Evolutionary conservation across 37 sponge, comb jelly and placozoan species (phyloP).

Genomic region (Cliona cf. orientalis): DNA sequence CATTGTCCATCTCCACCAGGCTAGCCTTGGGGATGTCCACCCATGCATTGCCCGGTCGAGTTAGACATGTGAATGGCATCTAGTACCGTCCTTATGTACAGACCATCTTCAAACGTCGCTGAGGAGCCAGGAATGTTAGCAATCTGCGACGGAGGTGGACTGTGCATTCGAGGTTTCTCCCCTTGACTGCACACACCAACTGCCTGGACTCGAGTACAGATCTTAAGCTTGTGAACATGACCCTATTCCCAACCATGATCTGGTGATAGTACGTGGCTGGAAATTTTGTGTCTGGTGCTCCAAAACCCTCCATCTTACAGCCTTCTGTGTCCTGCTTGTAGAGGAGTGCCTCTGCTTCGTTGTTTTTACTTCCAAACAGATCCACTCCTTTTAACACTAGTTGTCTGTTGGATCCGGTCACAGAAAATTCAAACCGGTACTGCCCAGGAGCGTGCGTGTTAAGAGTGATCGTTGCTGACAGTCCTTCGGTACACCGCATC

Average conservation of each 20-base stretch:
- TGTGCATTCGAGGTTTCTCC: not conserved
- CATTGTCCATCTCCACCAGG: not conserved
- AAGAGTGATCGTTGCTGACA: conserved; percentile 65
- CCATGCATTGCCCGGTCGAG: conserved; percentile 56
- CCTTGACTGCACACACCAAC: not conserved
- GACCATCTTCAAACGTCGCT: conserved; percentile 85
- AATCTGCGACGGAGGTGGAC: not conserved
- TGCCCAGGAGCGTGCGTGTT: conserved; percentile 45
- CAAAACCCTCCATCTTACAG: not conserved
- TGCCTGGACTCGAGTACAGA: not conserved
- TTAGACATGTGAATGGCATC: conserved; percentile 60
- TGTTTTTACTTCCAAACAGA: conserved; percentile 42
- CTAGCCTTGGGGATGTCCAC: conserved; percentile 41
- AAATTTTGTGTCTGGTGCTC: not conserved
- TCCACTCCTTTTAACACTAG: conserved; percentile 53
- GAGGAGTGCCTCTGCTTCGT: conserved; percentile 31
- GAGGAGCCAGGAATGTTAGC: not conserved
- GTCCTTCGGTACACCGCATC: conserved; percentile 47
- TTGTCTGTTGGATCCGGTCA: conserved; percentile 62
- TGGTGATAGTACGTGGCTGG: conserved; percentile 8
- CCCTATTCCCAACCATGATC: conserved; percentile 30
- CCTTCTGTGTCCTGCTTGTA: conserved; percentile 42
- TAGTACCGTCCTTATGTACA: conserved; percentile 68
- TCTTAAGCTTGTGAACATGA: conserved; percentile 32
- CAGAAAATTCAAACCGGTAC: conserved; percentile 52